These are phyloP conservation scores for Sarcophaga variegata DNA, from an alignment of 2,888 invertebrate species.

Conservation along the genomic window DNA sequence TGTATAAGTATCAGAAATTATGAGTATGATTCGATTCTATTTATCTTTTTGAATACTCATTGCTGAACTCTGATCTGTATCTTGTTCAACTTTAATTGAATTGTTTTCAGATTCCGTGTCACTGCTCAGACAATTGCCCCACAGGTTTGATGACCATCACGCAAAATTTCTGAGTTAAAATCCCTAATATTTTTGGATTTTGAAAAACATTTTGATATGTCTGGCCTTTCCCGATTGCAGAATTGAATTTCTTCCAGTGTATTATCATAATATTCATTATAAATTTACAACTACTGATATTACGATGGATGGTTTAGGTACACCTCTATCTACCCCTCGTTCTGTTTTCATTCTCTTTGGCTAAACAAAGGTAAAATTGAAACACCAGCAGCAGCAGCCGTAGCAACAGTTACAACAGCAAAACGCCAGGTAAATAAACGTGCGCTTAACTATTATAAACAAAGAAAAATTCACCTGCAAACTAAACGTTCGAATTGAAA, in stretches of 20 bases:
- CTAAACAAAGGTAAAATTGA: constrained; percentile 40
- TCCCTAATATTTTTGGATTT: too few relatives aligned
- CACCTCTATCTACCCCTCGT: constrained; percentile 28
- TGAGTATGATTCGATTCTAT: too few relatives aligned
- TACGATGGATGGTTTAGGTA: constrained; percentile 45
- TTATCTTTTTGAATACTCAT: too few relatives aligned
- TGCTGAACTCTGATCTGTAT: too few relatives aligned
- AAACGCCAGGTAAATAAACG: constrained; percentile 61
- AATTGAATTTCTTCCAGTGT: constrained; percentile 19
- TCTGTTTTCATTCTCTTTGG: not conserved
- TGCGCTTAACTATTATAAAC: constrained; percentile 53
- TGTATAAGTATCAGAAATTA: too few relatives aligned
- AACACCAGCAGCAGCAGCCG: constrained; percentile 33
- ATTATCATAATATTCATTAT: constrained; percentile 48
- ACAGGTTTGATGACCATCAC: too few relatives aligned
- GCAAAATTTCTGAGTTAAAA: too few relatives aligned
- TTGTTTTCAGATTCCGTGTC: too few relatives aligned
- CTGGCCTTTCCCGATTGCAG: too few relatives aligned
- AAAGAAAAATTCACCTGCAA: constrained; percentile 64
- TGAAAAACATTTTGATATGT: too few relatives aligned
- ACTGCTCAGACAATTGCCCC: too few relatives aligned
- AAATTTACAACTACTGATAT: constrained; percentile 52
- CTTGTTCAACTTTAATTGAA: too few relatives aligned
- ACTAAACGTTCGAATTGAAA: not conserved
- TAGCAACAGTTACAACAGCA: constrained; percentile 13